These are phyloP conservation scores for Pilophorus perplexus DNA, from an alignment of 2,888 invertebrate genomes.

Conservation along the genomic window DNA sequence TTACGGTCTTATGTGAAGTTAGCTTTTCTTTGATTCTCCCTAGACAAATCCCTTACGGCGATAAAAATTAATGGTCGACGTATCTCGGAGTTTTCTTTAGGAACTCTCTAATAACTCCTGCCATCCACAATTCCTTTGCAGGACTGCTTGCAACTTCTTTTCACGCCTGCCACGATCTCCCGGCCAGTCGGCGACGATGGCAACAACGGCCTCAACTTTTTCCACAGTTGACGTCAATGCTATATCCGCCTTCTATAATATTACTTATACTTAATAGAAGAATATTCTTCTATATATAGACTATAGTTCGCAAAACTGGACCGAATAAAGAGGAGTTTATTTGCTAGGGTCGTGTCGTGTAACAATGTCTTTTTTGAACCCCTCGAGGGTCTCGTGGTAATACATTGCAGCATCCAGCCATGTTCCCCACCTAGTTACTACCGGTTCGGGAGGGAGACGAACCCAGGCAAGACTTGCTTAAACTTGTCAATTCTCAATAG, in stretches of 20 bases:
- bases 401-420: neutral
- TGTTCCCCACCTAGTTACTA: slow-evolving; percentile 5
- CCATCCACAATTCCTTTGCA: neutral
- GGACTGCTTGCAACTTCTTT: slow-evolving; percentile 5
- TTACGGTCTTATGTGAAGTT: too few species aligned
- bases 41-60: too few species aligned
- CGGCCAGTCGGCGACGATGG: neutral
- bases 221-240: neutral
- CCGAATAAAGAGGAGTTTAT: slow-evolving; percentile 3
- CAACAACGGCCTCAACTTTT: slow-evolving; percentile 5
- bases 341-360: neutral
- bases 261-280: too few species aligned
- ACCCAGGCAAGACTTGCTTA: slow-evolving; percentile 3
- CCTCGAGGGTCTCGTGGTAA: slow-evolving; percentile 2
- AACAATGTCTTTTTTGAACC: neutral
- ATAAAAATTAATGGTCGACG: too few species aligned
- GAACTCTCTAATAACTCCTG: too few species aligned
- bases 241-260: neutral
- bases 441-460: slow-evolving; percentile 1
- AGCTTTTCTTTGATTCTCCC: too few species aligned
- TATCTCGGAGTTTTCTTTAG: too few species aligned
- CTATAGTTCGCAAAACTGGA: neutral
- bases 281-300: neutral
- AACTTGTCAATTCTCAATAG: neutral
- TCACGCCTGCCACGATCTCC: slow-evolving; percentile 3